Base-by-base conservation (phyloP, 2,113 vertebrate genomes). In the Percopsis transmontana region DNA sequence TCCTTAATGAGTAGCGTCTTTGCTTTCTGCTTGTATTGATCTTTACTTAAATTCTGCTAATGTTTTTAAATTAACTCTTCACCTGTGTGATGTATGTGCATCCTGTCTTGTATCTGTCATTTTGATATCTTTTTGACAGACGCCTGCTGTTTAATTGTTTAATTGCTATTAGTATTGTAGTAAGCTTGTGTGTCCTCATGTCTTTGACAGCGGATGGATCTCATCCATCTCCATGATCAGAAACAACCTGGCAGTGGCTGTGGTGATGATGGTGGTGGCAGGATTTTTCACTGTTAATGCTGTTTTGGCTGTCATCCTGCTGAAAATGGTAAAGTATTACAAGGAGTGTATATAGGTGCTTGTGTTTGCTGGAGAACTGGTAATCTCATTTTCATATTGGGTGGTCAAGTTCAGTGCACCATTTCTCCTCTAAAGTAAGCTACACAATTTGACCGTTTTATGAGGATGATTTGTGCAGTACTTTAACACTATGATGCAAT, bases 261-360 rank as follows among this genome's bases (percentile, higher is more conserved):
- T 96, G 20, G 93, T 99, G 59, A 98, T 99, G 97, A 94, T 99
- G 94, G 92, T 99, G 54, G 96, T 98, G 74, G 95, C 97, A 1
- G 87, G 84, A 0, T 99, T 98, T 88, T 98, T 99, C 90, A 97
- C 96, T 0, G 87, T 94, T 1, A 96, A 94, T 0, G 91, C 94
- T 0, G 74, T 91, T 8, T 90, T 99, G 62, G 91, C 93, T 0
- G 73, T 98, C 77, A 87, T 98, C 80, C 91, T 99, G 15, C 88
- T 99, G 47, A 97, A 99, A 90, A 94, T 93, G 94, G 97, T 99
- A 84, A 76, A 91, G 5, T 21, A 4, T 54, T 47, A 2, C 51
- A 10, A n/a, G 54, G 1, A 16, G 3, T 48, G 12, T 44, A 23
- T 38, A 20, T 19, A 45, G 15, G 42, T 14, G 16, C 90, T 9